Conservation (phyloP, 2,888 invertebrate genomes). For the Ditula angustiorana region DNA sequence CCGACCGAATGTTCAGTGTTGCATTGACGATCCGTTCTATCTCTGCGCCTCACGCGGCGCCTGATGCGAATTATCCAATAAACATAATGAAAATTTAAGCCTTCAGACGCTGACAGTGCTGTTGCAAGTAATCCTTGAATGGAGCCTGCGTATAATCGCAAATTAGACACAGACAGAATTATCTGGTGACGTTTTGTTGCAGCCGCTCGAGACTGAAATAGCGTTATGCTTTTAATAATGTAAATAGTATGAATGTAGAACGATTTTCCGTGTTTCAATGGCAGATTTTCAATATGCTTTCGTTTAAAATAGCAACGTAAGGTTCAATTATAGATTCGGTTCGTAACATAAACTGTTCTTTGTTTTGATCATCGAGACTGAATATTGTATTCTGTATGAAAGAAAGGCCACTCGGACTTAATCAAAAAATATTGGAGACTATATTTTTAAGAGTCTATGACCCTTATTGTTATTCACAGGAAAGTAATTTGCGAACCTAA, state of each 20-base stretch:
- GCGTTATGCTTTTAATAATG: not conserved
- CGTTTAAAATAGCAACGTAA: not conserved
- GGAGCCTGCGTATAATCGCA: slow-evolving; percentile 61
- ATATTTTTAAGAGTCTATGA: no score
- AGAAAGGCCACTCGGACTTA: no score
- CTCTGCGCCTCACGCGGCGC: slow-evolving; percentile 73
- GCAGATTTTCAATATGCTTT: not conserved
- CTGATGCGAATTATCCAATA: slow-evolving; percentile 82
- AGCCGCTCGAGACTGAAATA: not conserved
- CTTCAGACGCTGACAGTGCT: slow-evolving; percentile 77
- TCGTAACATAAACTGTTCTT: no score
- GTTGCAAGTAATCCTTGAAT: slow-evolving; percentile 76
- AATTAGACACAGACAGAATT: slow-evolving; percentile 60
- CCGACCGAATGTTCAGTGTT: slow-evolving; percentile 77
- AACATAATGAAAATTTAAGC: slow-evolving; percentile 85
- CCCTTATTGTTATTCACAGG: no score
- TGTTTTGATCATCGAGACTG: no score
- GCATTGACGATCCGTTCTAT: slow-evolving; percentile 82
- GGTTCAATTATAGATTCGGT: no score
- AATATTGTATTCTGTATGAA: no score
- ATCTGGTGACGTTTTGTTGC: slow-evolving; percentile 8
- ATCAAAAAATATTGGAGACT: no score
- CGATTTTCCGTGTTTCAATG: not conserved
- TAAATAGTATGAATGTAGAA: not conserved
- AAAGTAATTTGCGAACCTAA: no score